Conservation (phyloP, 2,888 invertebrate species). For the Amblyjoppa fuscipennis region DNA sequence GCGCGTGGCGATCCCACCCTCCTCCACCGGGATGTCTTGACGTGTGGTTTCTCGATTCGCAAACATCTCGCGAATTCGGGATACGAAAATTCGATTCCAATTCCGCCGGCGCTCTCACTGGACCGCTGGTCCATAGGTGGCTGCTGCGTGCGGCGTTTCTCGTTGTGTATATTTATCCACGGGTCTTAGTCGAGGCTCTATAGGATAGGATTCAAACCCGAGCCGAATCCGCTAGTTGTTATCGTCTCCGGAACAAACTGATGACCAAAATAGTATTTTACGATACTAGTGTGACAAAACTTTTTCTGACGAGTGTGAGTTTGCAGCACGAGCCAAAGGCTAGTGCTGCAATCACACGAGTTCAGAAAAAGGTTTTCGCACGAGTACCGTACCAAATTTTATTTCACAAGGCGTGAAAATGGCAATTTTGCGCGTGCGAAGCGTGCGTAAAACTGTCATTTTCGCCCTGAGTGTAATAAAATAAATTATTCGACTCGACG, state of each 20-base stretch:
- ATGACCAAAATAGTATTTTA: background rate
- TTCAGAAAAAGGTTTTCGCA: no score
- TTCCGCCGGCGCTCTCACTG: slow-evolving; percentile 30
- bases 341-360: no score
- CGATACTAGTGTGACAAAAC: no score
- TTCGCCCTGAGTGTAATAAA: no score
- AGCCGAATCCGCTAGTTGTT: background rate
- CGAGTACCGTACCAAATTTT: no score
- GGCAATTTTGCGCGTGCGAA: no score
- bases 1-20: slow-evolving; percentile 10
- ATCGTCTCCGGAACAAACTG: background rate
- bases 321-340: no score
- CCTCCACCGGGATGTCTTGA: background rate
- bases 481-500: background rate
- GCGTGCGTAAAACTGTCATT: no score
- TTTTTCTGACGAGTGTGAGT: no score
- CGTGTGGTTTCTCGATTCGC: slow-evolving; percentile 26
- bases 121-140: background rate
- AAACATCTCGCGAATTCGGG: slow-evolving; percentile 34
- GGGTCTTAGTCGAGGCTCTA: slow-evolving; percentile 10
- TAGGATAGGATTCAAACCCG: background rate
- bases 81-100: slow-evolving; percentile 52
- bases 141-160: slow-evolving; percentile 24
- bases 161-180: slow-evolving; percentile 47
- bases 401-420: no score